Evolutionary conservation across 1,140 invertebrate genomes (phyloP), one percentile per base, ranked within the genome.

Genomic region (Bombus cullumanus): DNA sequence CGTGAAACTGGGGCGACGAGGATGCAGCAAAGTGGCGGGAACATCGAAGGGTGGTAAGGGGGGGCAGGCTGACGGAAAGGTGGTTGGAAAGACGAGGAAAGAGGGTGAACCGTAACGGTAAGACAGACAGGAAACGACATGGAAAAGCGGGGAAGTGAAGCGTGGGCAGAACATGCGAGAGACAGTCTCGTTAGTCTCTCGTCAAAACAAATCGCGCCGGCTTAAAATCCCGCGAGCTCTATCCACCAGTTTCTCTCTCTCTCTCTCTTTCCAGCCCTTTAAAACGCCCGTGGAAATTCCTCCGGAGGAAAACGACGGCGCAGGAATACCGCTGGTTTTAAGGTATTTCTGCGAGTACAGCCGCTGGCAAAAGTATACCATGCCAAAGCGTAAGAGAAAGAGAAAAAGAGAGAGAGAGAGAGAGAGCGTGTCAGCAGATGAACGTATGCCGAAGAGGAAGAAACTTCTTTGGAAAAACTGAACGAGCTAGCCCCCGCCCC

Each of bases 181-280:
- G 88, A 89, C 88, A 86, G 87, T 89, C 88, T 89, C 88, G 88
- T 89, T 89, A 89, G 88, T 89, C 87, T 86, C 87, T 89, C 88
- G 87, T 89, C 88, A 89, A 89, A 89, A 89, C 88, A 89, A 89
- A 89, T 89, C 88, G 88, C 78, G 66, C 53, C n/a, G 73, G 87
- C 47, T 88, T 88, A 88, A 88, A 88, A 82, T 88, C 78, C 66
- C 68, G 37, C 75, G 34, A 37, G n/a, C 6, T 8, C n/a, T 28
- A 62, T 10, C 59, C 12, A 62, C 59, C 1, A 62, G 9, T 62
- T 28, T 62, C 59, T 28, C 25, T 34, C 25, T n/a, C 15, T 53
- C 47, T 53, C n/a, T 73, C 28, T 28, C 39, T 10, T 25, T 13
- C 59, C 28, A 62, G 28, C 59, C 28, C 59, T 62, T 62, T 62